Conservation (phyloP, 2,113 vertebrate genomes). For the Hypanus sabinus region DNA sequence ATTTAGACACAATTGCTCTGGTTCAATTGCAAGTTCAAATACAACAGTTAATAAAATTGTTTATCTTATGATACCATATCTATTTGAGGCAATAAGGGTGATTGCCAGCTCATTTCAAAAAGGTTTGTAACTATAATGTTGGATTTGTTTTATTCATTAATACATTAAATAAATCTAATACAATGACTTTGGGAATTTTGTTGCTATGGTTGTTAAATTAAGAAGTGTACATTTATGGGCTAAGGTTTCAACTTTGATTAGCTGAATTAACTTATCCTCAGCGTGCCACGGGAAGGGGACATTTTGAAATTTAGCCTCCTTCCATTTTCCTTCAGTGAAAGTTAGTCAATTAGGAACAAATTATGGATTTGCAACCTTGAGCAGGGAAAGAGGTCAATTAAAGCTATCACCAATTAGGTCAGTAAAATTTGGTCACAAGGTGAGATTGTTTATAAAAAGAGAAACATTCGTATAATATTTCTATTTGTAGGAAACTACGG, state of each 20-base stretch:
- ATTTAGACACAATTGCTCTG: neutral
- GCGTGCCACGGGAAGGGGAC: neutral
- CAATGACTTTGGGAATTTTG: neutral
- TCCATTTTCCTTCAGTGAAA: neutral
- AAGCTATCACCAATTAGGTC: neutral
- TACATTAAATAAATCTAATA: too few relatives aligned
- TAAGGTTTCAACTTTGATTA: neutral
- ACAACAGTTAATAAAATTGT: neutral
- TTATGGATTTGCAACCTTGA: neutral
- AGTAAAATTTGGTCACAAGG: neutral
- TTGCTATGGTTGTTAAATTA: neutral
- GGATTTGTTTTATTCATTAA: constrained; percentile 10
- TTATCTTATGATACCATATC: neutral
- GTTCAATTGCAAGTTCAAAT: neutral
- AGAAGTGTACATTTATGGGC: neutral
- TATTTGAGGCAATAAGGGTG: neutral
- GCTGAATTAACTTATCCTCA: neutral
- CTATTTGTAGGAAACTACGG: neutral
- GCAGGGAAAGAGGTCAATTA: neutral
- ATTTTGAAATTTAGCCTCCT: neutral
- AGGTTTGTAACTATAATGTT: neutral
- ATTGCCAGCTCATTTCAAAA: neutral
- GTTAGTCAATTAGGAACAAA: neutral
- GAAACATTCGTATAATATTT: neutral
- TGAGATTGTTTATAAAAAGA: neutral